These are phyloP conservation scores for Branchellion lobata DNA, from an alignment of 2,888 invertebrate genomes.

Conservation along the genomic window DNA sequence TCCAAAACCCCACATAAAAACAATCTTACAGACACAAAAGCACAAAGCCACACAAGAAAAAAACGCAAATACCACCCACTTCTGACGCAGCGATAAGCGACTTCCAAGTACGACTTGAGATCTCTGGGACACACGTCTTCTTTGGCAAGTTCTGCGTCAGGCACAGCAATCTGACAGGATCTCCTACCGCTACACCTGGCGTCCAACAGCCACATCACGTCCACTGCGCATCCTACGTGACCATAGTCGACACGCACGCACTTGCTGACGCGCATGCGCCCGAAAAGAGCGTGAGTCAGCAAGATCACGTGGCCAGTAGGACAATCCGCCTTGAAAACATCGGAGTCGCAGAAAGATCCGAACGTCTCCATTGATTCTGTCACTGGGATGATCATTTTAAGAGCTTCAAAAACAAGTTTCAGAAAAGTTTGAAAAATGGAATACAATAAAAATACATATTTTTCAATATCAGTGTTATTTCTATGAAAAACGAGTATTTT, in stretches of 20 bases:
- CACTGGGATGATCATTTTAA: neutral
- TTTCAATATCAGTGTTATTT: too few species aligned
- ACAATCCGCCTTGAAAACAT: slow-evolving; percentile 48
- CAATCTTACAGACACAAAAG: too few species aligned
- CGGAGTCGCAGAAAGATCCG: slow-evolving; percentile 47
- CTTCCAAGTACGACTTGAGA: slow-evolving; percentile 51
- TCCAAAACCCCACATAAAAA: too few species aligned
- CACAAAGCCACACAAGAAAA: too few species aligned
- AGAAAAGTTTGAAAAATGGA: too few species aligned
- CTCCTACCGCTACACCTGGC: slow-evolving; percentile 48
- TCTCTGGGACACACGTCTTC: slow-evolving; percentile 50
- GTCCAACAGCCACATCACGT: slow-evolving; percentile 49
- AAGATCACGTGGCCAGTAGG: slow-evolving; percentile 47
- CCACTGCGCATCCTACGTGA: slow-evolving; percentile 50
- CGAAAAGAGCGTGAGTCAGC: slow-evolving; percentile 50
- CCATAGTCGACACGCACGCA: slow-evolving; percentile 51
- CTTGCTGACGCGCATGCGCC: slow-evolving; percentile 50
- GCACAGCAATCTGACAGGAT: slow-evolving; percentile 49
- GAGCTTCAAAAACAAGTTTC: neutral
- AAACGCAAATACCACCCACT: slow-evolving; percentile 35
- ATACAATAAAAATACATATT: too few species aligned
- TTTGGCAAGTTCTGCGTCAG: slow-evolving; percentile 49
- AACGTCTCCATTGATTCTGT: neutral
- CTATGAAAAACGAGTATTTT: too few species aligned
- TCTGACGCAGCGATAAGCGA: slow-evolving; percentile 49